These are phyloP conservation scores for Xerus rutilus DNA, from an alignment of 2,797 vertebrate species.

Conservation along the genomic window DNA sequence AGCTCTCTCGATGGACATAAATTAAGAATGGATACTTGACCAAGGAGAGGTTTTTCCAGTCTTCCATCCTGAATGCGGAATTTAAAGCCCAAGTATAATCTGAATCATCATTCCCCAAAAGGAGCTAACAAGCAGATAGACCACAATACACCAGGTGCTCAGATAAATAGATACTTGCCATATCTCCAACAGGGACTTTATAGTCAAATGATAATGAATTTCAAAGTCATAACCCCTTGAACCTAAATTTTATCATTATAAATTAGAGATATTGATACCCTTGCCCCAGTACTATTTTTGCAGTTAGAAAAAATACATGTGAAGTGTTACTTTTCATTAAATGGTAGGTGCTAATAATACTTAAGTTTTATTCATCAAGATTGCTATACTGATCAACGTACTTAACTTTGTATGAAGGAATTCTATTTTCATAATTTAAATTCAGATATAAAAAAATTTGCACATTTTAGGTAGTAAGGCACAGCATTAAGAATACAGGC, in stretches of 20 bases:
- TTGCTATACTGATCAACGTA: background rate
- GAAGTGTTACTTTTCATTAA: background rate
- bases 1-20: background rate
- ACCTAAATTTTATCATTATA: background rate
- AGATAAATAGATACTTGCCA: background rate
- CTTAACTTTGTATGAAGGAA: constrained; percentile 10
- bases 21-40: background rate
- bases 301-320: background rate
- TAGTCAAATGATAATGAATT: background rate
- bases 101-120: background rate
- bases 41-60: background rate
- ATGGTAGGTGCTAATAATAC: background rate
- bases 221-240: constrained; percentile 3
- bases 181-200: background rate
- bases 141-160: background rate
- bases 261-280: background rate
- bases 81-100: background rate
- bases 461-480: background rate
- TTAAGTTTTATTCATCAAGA: background rate
- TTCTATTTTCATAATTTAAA: constrained; percentile 51
- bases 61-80: background rate
- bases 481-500: background rate
- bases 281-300: background rate
- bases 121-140: background rate
- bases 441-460: background rate